These are phyloP conservation scores for Micrasema longulum DNA, from an alignment of 1,140 invertebrate species.

Conservation along the genomic window DNA sequence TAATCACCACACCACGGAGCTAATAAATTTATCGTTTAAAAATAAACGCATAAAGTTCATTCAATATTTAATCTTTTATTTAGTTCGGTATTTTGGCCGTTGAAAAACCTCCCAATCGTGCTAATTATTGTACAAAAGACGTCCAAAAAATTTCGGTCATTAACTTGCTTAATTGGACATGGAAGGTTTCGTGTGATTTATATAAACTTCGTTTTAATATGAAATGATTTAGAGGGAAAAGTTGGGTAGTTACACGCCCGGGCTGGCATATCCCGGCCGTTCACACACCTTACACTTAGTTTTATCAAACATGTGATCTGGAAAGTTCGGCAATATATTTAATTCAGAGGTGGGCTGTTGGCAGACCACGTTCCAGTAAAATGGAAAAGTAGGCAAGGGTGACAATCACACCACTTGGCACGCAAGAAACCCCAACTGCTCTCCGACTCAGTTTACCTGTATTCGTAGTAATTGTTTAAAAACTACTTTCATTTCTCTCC, in stretches of 20 bases:
- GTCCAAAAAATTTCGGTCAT: too few relatives aligned
- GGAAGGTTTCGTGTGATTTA: too few relatives aligned
- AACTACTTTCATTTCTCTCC: background rate
- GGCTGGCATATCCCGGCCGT: background rate
- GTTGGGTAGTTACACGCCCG: background rate
- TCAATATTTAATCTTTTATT: too few relatives aligned
- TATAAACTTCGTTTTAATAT: too few relatives aligned
- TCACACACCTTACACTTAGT: background rate
- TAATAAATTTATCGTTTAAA: too few relatives aligned
- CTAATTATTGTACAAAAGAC: too few relatives aligned
- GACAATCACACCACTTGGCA: background rate
- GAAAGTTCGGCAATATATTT: conserved; percentile 27
- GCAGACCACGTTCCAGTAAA: conserved; percentile 5
- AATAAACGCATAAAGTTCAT: too few relatives aligned
- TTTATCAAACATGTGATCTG: conserved; percentile 17
- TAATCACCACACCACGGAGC: too few relatives aligned
- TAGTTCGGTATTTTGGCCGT: too few relatives aligned
- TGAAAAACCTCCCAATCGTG: too few relatives aligned
- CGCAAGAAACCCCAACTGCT: background rate
- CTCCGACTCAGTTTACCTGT: background rate
- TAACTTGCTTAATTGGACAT: too few relatives aligned
- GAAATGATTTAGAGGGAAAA: background rate
- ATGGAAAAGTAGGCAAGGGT: conserved; percentile 3
- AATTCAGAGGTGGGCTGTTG: conserved; percentile 22
- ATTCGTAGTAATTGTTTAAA: background rate